Evolutionary conservation across 2,113 vertebrate species (phyloP), one percentile per base, ranked within the genome.

Genomic region (Pollimyrus isidori): DNA sequence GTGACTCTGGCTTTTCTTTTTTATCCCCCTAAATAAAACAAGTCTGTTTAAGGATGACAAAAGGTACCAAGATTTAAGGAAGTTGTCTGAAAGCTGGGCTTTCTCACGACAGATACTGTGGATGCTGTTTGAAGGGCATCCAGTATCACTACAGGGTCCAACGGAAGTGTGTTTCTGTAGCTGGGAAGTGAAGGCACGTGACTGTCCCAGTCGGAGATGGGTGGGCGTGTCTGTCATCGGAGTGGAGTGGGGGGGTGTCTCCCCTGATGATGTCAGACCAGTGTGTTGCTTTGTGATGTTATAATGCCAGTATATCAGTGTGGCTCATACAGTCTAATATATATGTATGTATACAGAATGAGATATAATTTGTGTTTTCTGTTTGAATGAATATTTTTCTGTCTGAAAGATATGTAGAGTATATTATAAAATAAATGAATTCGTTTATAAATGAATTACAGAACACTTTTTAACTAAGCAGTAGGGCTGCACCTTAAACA

Each of bases 401-500:
- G 56, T 62, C 69, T 82, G 48, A 89, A 82, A 89, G 69, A 89
- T 26, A 88, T 82, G 69, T 89, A 89, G 88, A 89, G 26, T 88
- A 88, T 80, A 88, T 82, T 82, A 89, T 89, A 82, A 82, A 89
- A 89, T 89, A 89, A 89, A 89, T 10, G n/a, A n/a, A n/a, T n/a
- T n/a, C 15, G 48, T 89, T 89, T 89, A 53, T 82, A 89, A 89
- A 13, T 89, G n/a, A 82, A 39, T 49, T 45, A 19, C 39, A 6
- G 30, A 53, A 58, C 52, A 50, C 50, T 42, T 83, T 23, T 17
- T 76, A 30, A 30, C 10, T 35, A 30, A 76, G 65, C 1, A 39
- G 35, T 42, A 42, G 35, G 4, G n/a, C 35, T 42, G 35, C 73
- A 76, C 10, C 0, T 80, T 80, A 17, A 80, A 4, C 35, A 80